phyloP scores from a whole-genome alignment of 2,113 vertebrate species.

The Aptenodytes patagonicus region DNA sequence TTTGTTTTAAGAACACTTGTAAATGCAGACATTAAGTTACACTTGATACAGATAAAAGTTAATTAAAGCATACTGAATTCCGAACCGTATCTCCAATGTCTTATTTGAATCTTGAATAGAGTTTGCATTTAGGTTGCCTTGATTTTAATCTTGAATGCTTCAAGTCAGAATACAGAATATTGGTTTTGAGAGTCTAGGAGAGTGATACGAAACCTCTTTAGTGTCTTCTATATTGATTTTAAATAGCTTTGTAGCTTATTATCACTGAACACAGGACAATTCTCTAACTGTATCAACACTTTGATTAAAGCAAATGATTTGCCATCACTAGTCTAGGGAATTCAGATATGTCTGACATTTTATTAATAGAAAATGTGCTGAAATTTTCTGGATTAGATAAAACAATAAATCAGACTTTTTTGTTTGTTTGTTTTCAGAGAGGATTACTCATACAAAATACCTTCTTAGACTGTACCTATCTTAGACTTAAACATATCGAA shows the following conservation, averaged over 20 bases:
- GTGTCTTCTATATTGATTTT: neutral
- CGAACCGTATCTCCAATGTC: neutral
- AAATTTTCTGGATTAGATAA: neutral
- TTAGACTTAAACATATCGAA: neutral
- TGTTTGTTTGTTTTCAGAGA: neutral
- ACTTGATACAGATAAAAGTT: neutral
- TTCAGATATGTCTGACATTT: neutral
- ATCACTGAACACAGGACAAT: neutral
- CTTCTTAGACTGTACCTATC: neutral
- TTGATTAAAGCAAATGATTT: neutral
- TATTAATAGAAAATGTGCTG: neutral
- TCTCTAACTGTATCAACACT: neutral
- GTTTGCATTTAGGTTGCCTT: neutral
- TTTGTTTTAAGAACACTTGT: neutral
- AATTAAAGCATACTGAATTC: neutral
- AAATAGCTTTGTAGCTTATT: neutral
- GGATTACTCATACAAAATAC: neutral
- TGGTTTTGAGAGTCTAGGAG: neutral
- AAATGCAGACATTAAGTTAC: neutral
- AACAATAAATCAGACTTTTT: neutral
- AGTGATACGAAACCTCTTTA: neutral
- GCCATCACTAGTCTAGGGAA: neutral
- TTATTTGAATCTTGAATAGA: neutral
- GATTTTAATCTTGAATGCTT: neutral
- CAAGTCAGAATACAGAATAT: neutral